Conservation (phyloP, 2,797 vertebrate genomes). For the Myotis planiceps region DNA sequence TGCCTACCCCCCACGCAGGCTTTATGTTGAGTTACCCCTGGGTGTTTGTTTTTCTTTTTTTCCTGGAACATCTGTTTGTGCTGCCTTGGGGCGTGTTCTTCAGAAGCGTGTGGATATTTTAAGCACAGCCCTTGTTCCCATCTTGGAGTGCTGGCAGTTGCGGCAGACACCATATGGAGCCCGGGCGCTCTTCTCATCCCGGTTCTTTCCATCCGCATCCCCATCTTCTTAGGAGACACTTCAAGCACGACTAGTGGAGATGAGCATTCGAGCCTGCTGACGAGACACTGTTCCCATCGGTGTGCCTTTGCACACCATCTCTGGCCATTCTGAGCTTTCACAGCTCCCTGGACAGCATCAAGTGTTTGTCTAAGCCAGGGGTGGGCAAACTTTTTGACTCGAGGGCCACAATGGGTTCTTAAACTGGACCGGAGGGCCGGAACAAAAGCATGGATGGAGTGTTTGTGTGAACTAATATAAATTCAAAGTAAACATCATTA, state of each 20-base stretch:
- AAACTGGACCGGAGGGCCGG: no score
- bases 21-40: slow-evolving; percentile 57
- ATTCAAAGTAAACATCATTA: no score
- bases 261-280: neutral
- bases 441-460: no score
- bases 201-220: neutral
- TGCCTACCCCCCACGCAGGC: accelerated
- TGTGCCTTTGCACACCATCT: neutral
- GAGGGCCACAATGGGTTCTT: no score
- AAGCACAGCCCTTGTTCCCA: slow-evolving; percentile 30
- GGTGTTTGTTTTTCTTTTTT: slow-evolving; percentile 15
- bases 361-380: neutral
- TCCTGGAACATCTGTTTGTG: slow-evolving; percentile 70
- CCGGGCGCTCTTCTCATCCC: neutral
- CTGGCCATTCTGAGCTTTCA: neutral
- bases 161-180: slow-evolving; percentile 39
- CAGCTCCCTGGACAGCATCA: neutral
- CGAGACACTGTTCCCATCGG: neutral
- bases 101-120: slow-evolving; percentile 61
- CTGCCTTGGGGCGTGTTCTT: slow-evolving; percentile 64
- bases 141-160: neutral
- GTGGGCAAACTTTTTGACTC: no score
- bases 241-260: neutral
- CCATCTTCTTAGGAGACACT: neutral
- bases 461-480: no score